Percentiles rank a stretch among this genome's conserved stretches.
These are phyloP conservation scores for Enteromius trimaculatus DNA, from an alignment of 2,797 vertebrate genomes.

Conservation along the genomic window DNA sequence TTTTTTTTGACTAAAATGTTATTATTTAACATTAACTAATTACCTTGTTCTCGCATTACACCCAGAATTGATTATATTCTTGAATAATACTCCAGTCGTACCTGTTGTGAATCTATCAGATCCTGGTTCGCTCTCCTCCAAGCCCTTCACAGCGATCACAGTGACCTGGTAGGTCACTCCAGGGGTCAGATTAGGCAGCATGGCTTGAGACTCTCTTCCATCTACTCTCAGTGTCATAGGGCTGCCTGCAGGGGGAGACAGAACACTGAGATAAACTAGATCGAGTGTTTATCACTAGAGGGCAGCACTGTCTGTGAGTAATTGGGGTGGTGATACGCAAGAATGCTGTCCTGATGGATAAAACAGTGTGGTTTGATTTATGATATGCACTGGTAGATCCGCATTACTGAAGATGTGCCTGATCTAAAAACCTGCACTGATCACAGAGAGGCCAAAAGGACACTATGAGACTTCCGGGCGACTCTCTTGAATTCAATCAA, in stretches of 20 bases:
- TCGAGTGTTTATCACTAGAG: constrained; percentile 27
- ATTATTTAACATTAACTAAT: neutral
- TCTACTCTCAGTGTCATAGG: constrained; percentile 81
- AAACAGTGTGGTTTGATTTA: constrained; percentile 41
- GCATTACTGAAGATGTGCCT: constrained; percentile 29
- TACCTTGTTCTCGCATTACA: neutral
- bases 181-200: constrained; percentile 83
- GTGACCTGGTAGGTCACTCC: constrained; percentile 88
- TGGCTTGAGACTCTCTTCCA: constrained; percentile 80
- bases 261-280: neutral
- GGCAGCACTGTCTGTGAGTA: constrained; percentile 9
- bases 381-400: constrained; percentile 34
- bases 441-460: constrained; percentile 3
- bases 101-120: constrained; percentile 90
- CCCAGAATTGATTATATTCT: neutral
- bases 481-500: constrained; percentile 17
- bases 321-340: neutral
- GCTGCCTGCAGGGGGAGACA: constrained; percentile 73
- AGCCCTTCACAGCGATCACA: constrained; percentile 85
- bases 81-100: constrained; percentile 51
- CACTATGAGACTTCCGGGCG: constrained; percentile 29
- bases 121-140: constrained; percentile 89
- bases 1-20: neutral
- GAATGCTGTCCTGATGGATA: constrained; percentile 5
- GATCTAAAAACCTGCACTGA: constrained; percentile 50